Evolutionary conservation across 2,113 vertebrate genomes (phyloP), one percentile per base, ranked within the genome.

Genomic region (Dicrurus megarhynchus): DNA sequence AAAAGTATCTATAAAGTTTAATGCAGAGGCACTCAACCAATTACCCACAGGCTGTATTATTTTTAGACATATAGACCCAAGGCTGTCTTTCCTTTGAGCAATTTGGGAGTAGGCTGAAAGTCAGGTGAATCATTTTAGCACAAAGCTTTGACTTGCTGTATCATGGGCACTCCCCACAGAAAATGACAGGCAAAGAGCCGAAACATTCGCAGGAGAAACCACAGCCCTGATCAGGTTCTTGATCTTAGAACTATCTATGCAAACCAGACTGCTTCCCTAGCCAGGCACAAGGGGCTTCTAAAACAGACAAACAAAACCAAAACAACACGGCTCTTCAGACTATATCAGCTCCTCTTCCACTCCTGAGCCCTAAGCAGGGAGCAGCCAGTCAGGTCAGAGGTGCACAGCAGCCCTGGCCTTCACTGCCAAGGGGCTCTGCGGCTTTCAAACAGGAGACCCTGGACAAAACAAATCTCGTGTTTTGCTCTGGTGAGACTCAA

Each of bases 361-460:
- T 11, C 9, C 53, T 1, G 6, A 74, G 50, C 17, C 2, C 17
- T 3, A 1, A 26, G 56, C n/a, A 74, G 19, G 35, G 12, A 74
- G 30, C 0, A 55, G 47, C 3, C 18, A n/a, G 18, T 1, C 50
- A 60, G 35, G 16, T 20, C 10, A 3, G 26, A 19, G 9, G 15
- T 0, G 22, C 3, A 1, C 57, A 30, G 49, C 32, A 16, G 9
- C 13, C n/a, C 24, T 2, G 7, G 13, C 44, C 71, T 27, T 15
- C 27, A 3, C 21, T 11, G n/a, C 1, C 1, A 16, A 35, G 11
- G 23, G 14, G 22, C 42, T 78, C 74, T 10, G 3, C 0, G 11
- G 10, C 65, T 59, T 63, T 67, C 57, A 20, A 22, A 74, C 18
- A 46, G 8, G 15, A 84, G 9, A 71, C 16, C 15, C n/a, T 19